Evolutionary conservation across 2,888 invertebrate species (phyloP).

Genomic region (Branchellion lobata): DNA sequence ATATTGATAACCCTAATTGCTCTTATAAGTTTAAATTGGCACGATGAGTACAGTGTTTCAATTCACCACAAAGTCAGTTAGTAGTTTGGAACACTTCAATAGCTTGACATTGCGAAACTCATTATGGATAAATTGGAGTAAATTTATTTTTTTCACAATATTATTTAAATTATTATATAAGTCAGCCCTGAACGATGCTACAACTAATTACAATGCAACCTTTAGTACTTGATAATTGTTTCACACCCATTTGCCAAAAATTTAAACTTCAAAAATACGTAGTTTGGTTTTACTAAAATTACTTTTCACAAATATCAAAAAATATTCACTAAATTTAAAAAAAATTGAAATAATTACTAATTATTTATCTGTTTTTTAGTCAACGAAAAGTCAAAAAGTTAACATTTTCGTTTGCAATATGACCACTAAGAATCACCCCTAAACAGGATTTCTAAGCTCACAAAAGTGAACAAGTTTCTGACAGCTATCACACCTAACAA

Average conservation of each 20-base stretch:
- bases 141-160: not conserved
- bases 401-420: too few relatives aligned
- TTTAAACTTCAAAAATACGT: too few relatives aligned
- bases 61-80: not conserved
- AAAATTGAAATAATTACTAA: too few relatives aligned
- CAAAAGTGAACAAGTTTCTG: not conserved
- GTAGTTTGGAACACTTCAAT: not conserved
- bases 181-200: not conserved
- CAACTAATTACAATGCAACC: too few relatives aligned
- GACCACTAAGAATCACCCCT: too few relatives aligned
- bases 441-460: not conserved
- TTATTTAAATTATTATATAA: not conserved
- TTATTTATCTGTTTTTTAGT: too few relatives aligned
- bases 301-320: too few relatives aligned
- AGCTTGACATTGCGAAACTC: not conserved
- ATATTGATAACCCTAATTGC: not conserved
- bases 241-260: not conserved
- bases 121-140: not conserved
- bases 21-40: not conserved
- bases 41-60: not conserved
- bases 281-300: too few relatives aligned
- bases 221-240: not conserved
- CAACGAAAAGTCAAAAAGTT: too few relatives aligned
- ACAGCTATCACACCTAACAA: not conserved
- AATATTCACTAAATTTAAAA: not conserved